Percentiles rank a stretch among this genome's conserved stretches.
Conservation (phyloP, 2,113 vertebrate species). For the Corydoras maculifer region DNA sequence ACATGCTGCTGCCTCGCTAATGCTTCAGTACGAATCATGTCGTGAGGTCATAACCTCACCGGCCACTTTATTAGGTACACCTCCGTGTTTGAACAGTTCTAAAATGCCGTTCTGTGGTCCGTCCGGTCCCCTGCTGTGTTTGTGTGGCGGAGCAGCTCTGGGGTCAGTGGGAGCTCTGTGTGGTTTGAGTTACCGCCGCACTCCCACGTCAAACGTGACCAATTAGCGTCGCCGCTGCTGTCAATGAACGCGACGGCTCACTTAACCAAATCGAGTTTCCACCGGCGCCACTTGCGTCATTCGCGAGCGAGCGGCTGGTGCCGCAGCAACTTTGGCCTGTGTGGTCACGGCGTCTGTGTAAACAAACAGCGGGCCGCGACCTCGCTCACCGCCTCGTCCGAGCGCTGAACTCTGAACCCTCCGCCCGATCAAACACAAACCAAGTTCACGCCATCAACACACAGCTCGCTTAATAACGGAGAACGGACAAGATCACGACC, state of each 20-base stretch:
- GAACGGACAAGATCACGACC: no score
- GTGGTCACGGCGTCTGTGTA: slow-evolving; percentile 22
- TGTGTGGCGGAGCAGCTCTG: no score
- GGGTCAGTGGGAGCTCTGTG: background rate
- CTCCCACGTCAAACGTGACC: background rate
- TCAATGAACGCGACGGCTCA: slow-evolving; percentile 1
- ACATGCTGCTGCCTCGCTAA: no score
- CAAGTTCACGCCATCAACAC: no score
- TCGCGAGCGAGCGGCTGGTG: slow-evolving; percentile 12
- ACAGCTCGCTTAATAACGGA: no score
- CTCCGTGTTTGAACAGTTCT: no score
- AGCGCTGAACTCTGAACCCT: slow-evolving; percentile 16
- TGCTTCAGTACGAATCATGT: no score
- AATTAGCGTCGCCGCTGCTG: slow-evolving; percentile 12
- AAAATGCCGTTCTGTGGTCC: no score
- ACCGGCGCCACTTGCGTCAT: slow-evolving; percentile 29
- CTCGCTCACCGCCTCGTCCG: slow-evolving; percentile 8
- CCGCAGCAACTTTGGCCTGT: slow-evolving; percentile 14
- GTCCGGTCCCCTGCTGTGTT: no score
- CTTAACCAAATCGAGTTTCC: slow-evolving; percentile 29
- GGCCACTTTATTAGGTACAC: no score
- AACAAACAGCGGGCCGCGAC: slow-evolving; percentile 25
- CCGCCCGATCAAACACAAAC: slow-evolving; percentile 4
- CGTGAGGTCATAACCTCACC: no score
- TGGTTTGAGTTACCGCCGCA: slow-evolving; percentile 5